Evolutionary conservation across 1,140 invertebrate genomes (phyloP), one percentile per base, ranked within the genome.

Genomic region (Berghia stephanieae): DNA sequence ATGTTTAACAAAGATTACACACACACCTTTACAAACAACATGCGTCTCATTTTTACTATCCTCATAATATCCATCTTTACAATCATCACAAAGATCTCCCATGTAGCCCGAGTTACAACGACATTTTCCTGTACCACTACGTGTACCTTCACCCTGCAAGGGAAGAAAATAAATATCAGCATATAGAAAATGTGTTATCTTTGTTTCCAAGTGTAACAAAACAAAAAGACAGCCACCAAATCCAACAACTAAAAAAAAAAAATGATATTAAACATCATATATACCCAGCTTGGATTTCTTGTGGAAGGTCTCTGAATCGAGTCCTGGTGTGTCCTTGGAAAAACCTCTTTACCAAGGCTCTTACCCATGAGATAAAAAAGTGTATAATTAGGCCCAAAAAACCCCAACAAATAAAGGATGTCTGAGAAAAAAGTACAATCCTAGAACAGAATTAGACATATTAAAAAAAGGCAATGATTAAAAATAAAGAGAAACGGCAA

Each of bases 101-200:
- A 84, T 85, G 86, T 99, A 99, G 0, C 96, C 97, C 36, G 85
- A 82, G 86, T 97, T 93, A 89, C 98, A 99, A 24, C 92, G 89
- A 86, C 98, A 99, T 73, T 94, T 93, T 0, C 98, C 98, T 87
- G 94, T 96, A 6, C 98, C 98, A 90, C 96, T 96, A 60, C 97
- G 91, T 0, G 96, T 98, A 1, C 98, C 97, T 81, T 93, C 92
- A 38, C 98, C 98, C 91, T 93, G 76, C 13, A 80, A 83, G 75
- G 18, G 79, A 55, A 63, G 74, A 68, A 82, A 18, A 31, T 27
- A 60, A 63, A 43, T 52, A 27, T 27, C 44, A 4, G 24, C 3
- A 24, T n/a, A 5, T 8, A 8, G 18, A 63, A 13, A 63, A 10
- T 63, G 21, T n/a, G 57, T 8, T 63, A 63, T 8, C 8, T 63